Base-by-base conservation (phyloP, 64 coral and sea anemone genomes). In the Stylophora pistillata region DNA sequence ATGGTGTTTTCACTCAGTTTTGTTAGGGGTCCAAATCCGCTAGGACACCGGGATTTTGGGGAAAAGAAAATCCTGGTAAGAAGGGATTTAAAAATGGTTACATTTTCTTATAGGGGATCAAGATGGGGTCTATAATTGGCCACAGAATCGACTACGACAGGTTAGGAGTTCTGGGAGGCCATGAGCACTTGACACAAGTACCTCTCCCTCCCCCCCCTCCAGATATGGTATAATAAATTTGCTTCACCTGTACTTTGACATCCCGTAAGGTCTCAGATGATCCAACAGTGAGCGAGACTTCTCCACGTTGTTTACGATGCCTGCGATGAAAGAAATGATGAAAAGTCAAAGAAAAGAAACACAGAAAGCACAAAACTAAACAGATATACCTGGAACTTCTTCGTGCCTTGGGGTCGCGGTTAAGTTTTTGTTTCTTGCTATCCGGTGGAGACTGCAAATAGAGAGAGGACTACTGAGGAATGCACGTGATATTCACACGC, bases 271-370 rank as follows among this genome's bases (percentile, higher is more conserved):
- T 93, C 30, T 93, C 81, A 1, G 74, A 80, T 12, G 97, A 95
- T 32, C 92, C 82, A 76, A 99, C 93, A 25, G 88, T 89, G 13
- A 99, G 23, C 9, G 85, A 74, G 23, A 99, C 27, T 56, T 99
- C 97, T 77, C 97, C 97, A 4, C 93, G 90, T 34, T 99, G 97
- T 77, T 95, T 95, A 13, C 97, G 87, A 65, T 95, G 97, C 82
- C 97, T 99, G 32, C 16, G 4, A 17, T 28, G 83, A 55, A 31
- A 4, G 52, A 71, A 57, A 0, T 56, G 34, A 23, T 17, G 21
- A 15, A 30, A 21, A 18, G n/a, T 53, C 21, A 85, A 75, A 72
- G 18, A 28, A 55, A 17, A 60, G 30, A 58, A 18, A 26, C 32
- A 18, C 65, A 77, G 16, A 21, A 71, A 32, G 15, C 16, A 15